A percentile compares a stretch with the other conserved stretches of the same genome.
Evolutionary conservation across 53 echinoderm and acorn worm species (phyloP).

Genomic region (Zoroaster sp.): DNA sequence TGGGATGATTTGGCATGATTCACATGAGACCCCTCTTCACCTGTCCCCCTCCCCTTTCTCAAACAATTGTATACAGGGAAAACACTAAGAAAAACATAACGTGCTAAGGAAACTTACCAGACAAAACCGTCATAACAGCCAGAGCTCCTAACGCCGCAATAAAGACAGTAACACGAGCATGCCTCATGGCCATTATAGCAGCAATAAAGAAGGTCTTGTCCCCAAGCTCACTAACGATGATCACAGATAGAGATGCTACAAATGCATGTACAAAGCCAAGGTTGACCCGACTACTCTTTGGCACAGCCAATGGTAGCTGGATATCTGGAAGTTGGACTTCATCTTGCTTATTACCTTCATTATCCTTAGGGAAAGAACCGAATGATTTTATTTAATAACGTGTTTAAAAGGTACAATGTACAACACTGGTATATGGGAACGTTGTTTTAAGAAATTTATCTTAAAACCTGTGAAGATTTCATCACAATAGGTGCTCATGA

Average conservation of each 20-base stretch:
- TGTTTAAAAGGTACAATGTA: not conserved
- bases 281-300: slow-evolving; percentile 6
- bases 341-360: not conserved
- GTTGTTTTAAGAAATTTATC: not conserved
- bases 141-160: slow-evolving; percentile 82
- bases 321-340: not conserved
- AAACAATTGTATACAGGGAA: no score
- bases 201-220: slow-evolving; percentile 98
- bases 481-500: not conserved
- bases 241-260: slow-evolving; percentile 90
- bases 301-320: not conserved
- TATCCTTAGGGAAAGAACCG: not conserved
- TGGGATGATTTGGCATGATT: no score
- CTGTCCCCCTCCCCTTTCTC: no score
- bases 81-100: no score
- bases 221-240: slow-evolving; percentile 97
- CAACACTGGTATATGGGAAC: not conserved
- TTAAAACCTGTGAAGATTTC: not conserved
- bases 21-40: no score
- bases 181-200: slow-evolving; percentile 99
- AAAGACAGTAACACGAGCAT: slow-evolving; percentile 87
- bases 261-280: slow-evolving; percentile 94
- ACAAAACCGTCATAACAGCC: slow-evolving; percentile 92
- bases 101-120: no score
- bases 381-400: not conserved